These are phyloP conservation scores for Thecophora atra DNA, from an alignment of 2,888 invertebrate genomes.

Conservation along the genomic window DNA sequence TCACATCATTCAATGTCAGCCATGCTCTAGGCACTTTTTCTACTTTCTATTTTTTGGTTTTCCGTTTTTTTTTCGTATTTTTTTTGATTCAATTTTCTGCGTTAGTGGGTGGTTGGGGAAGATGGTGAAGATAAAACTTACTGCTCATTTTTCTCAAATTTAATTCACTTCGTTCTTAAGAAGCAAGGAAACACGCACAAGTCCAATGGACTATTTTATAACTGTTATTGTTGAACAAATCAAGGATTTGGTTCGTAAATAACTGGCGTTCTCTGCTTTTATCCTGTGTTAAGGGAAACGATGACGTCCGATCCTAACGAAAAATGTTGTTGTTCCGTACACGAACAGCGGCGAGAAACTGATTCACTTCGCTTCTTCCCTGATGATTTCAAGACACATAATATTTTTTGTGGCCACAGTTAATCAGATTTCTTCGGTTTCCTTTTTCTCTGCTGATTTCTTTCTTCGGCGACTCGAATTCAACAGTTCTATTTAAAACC, in stretches of 20 bases:
- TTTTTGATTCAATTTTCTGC: conserved; percentile 1
- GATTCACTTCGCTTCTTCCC: conserved; percentile 41
- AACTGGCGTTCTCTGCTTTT: conserved; percentile 14
- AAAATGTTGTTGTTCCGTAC: conserved; percentile 51
- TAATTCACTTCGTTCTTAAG: conserved; percentile 40
- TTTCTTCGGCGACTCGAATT: conserved; percentile 10
- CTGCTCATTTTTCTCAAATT: conserved; percentile 54
- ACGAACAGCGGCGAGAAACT: conserved; percentile 57
- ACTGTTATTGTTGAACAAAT: conserved; percentile 19
- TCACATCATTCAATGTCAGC: conserved; percentile 28
- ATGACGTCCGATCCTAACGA: conserved; percentile 14
- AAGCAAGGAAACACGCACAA: conserved; percentile 40
- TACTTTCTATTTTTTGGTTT: conserved; percentile 32
- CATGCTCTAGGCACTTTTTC: conserved; percentile 31
- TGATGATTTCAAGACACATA: conserved; percentile 39
- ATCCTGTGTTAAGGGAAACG: background rate
- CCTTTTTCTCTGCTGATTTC: background rate
- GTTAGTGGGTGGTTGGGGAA: too few relatives aligned
- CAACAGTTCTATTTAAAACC: conserved; percentile 30
- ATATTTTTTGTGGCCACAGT: background rate
- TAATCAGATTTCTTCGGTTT: conserved; percentile 10
- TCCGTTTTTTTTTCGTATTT: conserved; percentile 29
- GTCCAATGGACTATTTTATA: conserved; percentile 41
- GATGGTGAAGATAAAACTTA: conserved; percentile 47
- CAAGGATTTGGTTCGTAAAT: conserved; percentile 29